Percentiles rank a stretch among this genome's conserved stretches.
phyloP scores from a whole-genome alignment of 2,888 invertebrate species.

The Auanema sp. region DNA sequence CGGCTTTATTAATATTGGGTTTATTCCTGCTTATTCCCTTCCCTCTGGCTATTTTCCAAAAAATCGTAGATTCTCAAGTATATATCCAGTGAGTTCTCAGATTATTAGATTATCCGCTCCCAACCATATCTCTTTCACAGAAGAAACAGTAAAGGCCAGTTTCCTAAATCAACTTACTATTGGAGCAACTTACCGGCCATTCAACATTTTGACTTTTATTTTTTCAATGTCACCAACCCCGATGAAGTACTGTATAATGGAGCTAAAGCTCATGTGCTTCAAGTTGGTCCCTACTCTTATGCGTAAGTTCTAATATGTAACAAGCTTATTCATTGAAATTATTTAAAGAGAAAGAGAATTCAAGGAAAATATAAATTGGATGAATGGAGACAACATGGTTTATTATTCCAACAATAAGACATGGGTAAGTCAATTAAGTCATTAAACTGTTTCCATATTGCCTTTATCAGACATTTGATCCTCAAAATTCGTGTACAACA shows the following conservation, averaged over 20 bases:
- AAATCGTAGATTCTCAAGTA: conserved; percentile 38
- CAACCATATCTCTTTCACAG: no score
- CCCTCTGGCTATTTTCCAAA: conserved; percentile 36
- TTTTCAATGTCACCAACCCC: conserved; percentile 47
- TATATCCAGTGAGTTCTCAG: conserved; percentile 33
- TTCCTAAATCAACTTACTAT: conserved; percentile 34
- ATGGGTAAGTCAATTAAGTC: conserved; percentile 25
- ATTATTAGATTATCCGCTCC: not conserved
- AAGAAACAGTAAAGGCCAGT: conserved; percentile 29
- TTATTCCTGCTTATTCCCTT: conserved; percentile 39
- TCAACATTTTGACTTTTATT: conserved; percentile 28
- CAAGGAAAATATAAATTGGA: conserved; percentile 44
- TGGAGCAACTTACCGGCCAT: conserved; percentile 35
- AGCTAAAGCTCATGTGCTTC: conserved; percentile 33
- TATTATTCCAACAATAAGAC: conserved; percentile 40
- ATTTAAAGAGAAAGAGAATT: conserved; percentile 46
- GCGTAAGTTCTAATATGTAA: conserved; percentile 24
- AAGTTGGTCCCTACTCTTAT: conserved; percentile 43
- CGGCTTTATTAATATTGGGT: conserved; percentile 28
- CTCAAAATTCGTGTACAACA: conserved; percentile 26
- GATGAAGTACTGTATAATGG: conserved; percentile 42
- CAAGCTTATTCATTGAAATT: not conserved
- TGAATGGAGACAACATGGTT: conserved; percentile 35
- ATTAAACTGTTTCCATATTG: not conserved
- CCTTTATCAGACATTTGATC: conserved; percentile 32